Conservation (phyloP, 2,888 invertebrate genomes). For the Archips xylosteana region DNA sequence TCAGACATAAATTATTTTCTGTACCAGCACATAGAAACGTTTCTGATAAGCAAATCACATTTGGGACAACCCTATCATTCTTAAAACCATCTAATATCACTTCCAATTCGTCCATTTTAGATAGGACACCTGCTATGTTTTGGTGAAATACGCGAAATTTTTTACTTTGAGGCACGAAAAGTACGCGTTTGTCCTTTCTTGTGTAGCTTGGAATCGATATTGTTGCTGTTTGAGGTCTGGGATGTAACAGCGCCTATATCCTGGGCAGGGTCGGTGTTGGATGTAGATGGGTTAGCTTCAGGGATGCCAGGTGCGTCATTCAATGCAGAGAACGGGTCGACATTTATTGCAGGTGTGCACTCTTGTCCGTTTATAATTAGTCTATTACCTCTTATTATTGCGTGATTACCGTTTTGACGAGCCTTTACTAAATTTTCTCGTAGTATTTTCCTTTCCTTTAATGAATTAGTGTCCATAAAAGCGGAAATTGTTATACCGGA, state of each 20-base stretch:
- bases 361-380: constrained; percentile 4
- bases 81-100: not conserved
- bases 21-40: not conserved
- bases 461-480: no score
- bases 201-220: no score
- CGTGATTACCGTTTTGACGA: not conserved
- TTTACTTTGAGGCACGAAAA: not conserved
- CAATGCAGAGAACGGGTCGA: not conserved
- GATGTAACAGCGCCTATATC: no score
- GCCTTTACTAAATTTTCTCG: not conserved
- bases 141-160: not conserved
- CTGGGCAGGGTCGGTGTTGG: no score
- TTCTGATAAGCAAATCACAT: not conserved
- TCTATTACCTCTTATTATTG: not conserved
- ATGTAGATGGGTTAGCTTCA: no score
- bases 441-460: not conserved
- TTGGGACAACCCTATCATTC: no score
- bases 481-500: not conserved
- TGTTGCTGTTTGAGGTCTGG: no score
- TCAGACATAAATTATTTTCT: not conserved
- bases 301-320: not conserved
- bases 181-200: no score
- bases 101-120: constrained; percentile 10
- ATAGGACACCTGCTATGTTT: not conserved
- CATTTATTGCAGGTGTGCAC: not conserved